These are phyloP conservation scores for Ciconia boyciana DNA, from an alignment of 2,113 vertebrate genomes.

Conservation along the genomic window DNA sequence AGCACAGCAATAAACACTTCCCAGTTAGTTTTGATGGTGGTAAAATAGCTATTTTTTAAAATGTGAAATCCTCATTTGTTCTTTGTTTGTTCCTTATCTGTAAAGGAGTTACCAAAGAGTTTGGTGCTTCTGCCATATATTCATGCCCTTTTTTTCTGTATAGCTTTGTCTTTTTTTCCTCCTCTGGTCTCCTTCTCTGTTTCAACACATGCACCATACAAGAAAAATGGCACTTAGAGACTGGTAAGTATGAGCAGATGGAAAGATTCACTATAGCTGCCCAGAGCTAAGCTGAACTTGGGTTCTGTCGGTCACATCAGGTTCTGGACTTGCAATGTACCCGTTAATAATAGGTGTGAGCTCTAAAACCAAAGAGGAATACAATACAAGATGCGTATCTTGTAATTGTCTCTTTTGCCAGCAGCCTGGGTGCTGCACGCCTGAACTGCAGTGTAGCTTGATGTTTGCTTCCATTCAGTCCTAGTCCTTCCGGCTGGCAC, in stretches of 20 bases:
- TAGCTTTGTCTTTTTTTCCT: neutral
- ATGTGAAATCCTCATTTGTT: neutral
- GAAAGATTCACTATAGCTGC: neutral
- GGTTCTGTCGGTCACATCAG: neutral
- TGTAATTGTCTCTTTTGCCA: rapidly evolving
- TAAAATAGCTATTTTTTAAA: neutral
- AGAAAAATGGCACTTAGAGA: neutral
- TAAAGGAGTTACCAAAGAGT: neutral
- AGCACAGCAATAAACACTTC: neutral
- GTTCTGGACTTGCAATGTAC: neutral
- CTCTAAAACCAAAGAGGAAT: neutral
- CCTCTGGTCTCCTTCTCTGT: neutral
- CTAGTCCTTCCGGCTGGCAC: neutral
- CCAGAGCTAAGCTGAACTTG: neutral
- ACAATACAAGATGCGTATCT: rapidly evolving
- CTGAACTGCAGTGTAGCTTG: neutral
- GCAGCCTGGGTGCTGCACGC: neutral
- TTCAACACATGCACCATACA: neutral
- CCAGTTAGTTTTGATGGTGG: neutral
- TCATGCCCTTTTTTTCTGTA: neutral
- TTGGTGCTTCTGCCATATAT: neutral
- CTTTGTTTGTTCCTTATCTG: neutral
- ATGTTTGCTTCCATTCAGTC: neutral
- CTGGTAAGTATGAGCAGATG: neutral
- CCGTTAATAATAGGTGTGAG: rapidly evolving